phyloP scores from a whole-genome alignment of 2,113 vertebrate species.

The Falcunculus frontatus region DNA sequence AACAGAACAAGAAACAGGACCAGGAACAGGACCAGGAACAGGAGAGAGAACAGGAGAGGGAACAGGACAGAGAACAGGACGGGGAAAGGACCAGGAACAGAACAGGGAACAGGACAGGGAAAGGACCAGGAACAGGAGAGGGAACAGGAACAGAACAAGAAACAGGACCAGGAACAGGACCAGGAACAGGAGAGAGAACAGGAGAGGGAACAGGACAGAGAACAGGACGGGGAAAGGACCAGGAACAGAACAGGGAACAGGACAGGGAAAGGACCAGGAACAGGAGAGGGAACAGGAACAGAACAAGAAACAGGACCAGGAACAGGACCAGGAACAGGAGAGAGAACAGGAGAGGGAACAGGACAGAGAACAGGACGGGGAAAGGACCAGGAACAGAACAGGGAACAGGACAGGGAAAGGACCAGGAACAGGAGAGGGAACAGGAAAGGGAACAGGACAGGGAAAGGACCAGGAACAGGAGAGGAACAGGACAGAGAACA shows the following conservation, averaged over 20 bases:
- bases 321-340: neutral
- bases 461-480: too few species aligned
- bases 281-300: neutral
- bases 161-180: accelerated
- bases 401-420: neutral
- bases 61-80: neutral
- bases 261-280: too few species aligned
- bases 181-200: too few species aligned
- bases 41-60: neutral
- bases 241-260: neutral
- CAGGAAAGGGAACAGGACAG: too few species aligned
- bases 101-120: too few species aligned
- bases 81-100: neutral
- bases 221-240: too few species aligned
- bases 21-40: neutral
- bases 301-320: too few species aligned
- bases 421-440: neutral
- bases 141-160: too few species aligned
- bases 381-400: neutral
- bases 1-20: too few species aligned
- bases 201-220: neutral
- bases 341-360: neutral
- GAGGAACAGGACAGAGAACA: neutral
- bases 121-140: neutral
- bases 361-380: neutral